Base-by-base conservation (phyloP, 2,797 vertebrate genomes). In the Hydrolagus colliei region DNA sequence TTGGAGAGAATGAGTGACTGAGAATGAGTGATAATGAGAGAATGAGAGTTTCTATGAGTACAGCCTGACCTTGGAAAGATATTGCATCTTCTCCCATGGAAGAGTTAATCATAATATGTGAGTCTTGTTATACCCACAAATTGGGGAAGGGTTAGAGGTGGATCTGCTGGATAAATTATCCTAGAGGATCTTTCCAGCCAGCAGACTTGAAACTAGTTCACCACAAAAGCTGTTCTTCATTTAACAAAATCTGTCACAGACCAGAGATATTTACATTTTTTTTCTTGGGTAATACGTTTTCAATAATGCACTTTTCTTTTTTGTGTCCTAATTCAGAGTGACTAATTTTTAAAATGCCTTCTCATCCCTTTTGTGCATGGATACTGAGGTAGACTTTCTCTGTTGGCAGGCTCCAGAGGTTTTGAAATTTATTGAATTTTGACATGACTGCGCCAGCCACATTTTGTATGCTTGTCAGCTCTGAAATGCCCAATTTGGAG, bases 81-180 rank as follows among this genome's bases (percentile, higher is more conserved):
- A 52, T 52, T 52, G 41, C 41, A 52, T 52, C 41, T 52, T 52
- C 41, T 52, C 41, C 41, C 41, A 52, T 6, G 41, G 85, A 65
- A 79, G 87, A 85, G 86, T 87, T 84, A 86, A 89, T 86, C 86
- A 86, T 88, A 27, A 27, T 27, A 27, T 27, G 27, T 27, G 27
- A 27, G 27, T 27, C 27, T 27, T 27, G 27, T 27, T 27, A 27
- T 27, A 27, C 41, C 41, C 2, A 52, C 2, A 35, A 20, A 12
- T 73, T 32, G 13, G 74, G 41, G 16, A 76, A 76, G 10, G 16
- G 35, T 76, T 41, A 41, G 74, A 59, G 41, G 16, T 4, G 20
- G 14, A 8, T 16, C 10, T 77, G 18, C 11, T 77, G 7, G 52
- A 72, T 72, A 72, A 32, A 5, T 73, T 27, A 27, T 73, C 22